Evolutionary conservation across 2,797 vertebrate species (phyloP), one percentile per base, ranked within the genome.

Genomic region (Darevskia nairensis): DNA sequence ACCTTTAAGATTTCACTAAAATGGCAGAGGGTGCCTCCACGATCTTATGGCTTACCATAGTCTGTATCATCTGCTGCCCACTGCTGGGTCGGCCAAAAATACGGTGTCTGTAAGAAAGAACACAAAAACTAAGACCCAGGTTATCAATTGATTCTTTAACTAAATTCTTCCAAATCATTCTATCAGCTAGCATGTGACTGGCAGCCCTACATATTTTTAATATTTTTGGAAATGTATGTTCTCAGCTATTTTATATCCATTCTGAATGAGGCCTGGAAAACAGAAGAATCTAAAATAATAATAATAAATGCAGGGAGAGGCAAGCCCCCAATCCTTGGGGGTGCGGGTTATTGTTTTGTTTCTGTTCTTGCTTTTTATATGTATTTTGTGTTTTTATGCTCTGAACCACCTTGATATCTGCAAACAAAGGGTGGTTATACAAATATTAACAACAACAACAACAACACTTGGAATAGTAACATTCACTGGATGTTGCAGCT

Each of bases 61-160:
- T 99, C 98, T 9, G 98, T 99, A 87, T 99, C 99, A 89, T 99
- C 99, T 35, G 98, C 98, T 11, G 97, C 97, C 98, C 98, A 99
- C 93, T 98, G 97, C 96, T 99, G 99, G 0, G 97, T 96, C 0
- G 99, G 98, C 99, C 99, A 99, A 96, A 99, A 99, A 92, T 99
- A 99, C 0, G 99, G 99, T 0, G 99, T 99, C 99, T 99, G 92
- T 6, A 86, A 90, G 79, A 93, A 66, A 84, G 90, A 93, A 59
- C 46, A 75, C 17, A 64, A 82, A 84, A 89, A 92, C 7, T 7
- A 25, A 61, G 2, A 0, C 23, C 90, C 87, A 23, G 1, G 17
- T 44, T 44, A 90, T 91, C 6, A 80, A 55, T 32, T n/a, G 25
- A 7, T 3, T 75, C 11, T 41, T 85, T 75, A n/a, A 32, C 50